phyloP scores from a whole-genome alignment of 2,113 vertebrate species.

The Panthera tigris region DNA sequence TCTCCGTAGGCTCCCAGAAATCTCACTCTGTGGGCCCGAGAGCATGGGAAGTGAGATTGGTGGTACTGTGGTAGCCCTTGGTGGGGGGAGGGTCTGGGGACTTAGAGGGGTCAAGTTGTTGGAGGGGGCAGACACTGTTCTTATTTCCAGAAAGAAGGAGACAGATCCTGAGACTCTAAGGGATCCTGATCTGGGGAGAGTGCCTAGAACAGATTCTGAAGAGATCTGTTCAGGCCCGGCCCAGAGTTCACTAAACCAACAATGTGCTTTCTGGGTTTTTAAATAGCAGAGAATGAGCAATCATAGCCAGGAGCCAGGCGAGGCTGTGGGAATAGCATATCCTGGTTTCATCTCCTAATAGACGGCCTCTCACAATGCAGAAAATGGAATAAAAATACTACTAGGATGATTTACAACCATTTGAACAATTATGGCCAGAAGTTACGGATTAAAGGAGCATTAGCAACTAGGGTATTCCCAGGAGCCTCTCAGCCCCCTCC shows the following conservation, averaged over 20 bases:
- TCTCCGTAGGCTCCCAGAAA: not conserved
- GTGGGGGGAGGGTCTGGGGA: not conserved
- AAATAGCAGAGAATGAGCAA: not conserved
- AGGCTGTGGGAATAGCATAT: not conserved
- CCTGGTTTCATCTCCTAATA: not conserved
- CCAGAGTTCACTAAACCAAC: not conserved
- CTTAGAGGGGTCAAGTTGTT: not conserved
- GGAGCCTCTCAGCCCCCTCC: not conserved
- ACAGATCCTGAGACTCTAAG: not conserved
- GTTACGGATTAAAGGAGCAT: not conserved
- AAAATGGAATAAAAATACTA: slow-evolving; percentile 2
- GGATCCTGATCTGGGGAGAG: not conserved
- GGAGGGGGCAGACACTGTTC: not conserved
- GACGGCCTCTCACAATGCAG: not conserved
- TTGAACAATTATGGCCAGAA: not conserved
- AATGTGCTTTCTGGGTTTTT: not conserved
- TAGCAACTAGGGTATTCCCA: not conserved
- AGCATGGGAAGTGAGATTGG: not conserved
- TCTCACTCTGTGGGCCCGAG: not conserved
- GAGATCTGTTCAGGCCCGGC: not conserved
- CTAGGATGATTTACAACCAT: not conserved
- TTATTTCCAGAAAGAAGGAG: not conserved
- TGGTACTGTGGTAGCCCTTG: not conserved
- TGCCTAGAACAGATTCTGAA: not conserved
- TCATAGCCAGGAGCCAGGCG: not conserved